Base-by-base conservation (phyloP, 2,797 vertebrate genomes). In the Acipenser oxyrinchus region DNA sequence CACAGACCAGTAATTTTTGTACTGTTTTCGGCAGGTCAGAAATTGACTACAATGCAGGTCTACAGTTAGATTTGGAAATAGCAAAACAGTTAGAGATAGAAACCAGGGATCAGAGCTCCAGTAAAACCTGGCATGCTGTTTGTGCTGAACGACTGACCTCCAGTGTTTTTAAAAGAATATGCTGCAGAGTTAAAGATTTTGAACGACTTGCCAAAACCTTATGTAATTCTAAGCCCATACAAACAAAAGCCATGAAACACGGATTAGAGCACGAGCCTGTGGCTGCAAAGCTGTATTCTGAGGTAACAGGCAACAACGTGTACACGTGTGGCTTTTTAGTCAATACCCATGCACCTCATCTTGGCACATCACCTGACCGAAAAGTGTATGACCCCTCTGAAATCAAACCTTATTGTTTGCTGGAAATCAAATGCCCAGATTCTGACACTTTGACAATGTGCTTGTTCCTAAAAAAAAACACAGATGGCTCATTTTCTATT, bases 391-490 rank as follows among this genome's bases (percentile, higher is more conserved):
- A 51, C 15, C 23, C 4, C 6, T 48, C 49, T 50, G 65, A 55
- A 69, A 63, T 13, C 59, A 53, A 62, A 66, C 59, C 13, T 18
- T 52, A 63, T 52, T 53, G 67, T 64, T 64, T 72, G 51, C 55
- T 69, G 49, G 67, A 69, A 67, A 67, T 64, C n/a, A 67, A 72
- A 49, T 63, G 65, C 57, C 11, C n/a, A 67, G 69, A 49, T 63
- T 53, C 48, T 11, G 10, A 64, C n/a, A 52, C 2, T 8, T 52
- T 64, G 6, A 64, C 49, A 52, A 50, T 6, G 12, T 64, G 12
- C 50, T 15, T 50, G 49, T 64, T 51, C 63, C 63, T 64, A 51
- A 51, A n/a, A 49, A 51, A 4, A 50, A 49, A 64, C 1, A 50
- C 4, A 51, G 7, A 53, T 64, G 63, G 63, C 63, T n/a, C n/a